Evolutionary conservation across 1,140 invertebrate species (phyloP).

Genomic region (Pseudomyrmex pallidus): DNA sequence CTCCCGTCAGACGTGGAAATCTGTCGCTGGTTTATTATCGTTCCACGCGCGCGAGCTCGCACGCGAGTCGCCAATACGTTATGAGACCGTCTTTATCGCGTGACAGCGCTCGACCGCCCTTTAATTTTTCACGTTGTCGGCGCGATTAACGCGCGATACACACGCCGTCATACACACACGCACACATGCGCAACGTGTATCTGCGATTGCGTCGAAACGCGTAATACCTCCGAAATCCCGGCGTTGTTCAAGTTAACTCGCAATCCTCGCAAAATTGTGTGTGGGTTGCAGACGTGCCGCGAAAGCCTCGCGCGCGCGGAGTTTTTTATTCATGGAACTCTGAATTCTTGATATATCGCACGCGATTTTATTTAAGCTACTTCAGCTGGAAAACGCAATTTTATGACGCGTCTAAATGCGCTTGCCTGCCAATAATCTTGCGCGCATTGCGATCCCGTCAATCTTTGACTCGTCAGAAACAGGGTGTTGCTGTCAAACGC

Average conservation of each 20-base stretch:
- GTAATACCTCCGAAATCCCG: conserved; percentile 16
- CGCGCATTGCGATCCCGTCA: background rate
- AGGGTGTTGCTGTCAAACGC: conserved; percentile 10
- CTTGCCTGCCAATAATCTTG: conserved; percentile 12
- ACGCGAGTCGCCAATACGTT: background rate
- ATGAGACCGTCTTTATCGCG: conserved; percentile 15
- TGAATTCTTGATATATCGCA: background rate
- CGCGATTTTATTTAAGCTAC: background rate
- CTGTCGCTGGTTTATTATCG: conserved; percentile 29
- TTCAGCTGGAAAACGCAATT: background rate
- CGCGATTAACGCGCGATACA: conserved; percentile 6
- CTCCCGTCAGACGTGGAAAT: background rate
- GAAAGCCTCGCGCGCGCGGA: background rate
- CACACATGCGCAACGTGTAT: background rate
- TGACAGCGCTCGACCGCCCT: background rate
- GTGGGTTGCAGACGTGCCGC: background rate
- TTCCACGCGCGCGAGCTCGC: conserved; percentile 15
- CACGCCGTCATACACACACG: background rate
- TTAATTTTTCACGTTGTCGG: conserved; percentile 38
- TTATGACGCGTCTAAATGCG: background rate
- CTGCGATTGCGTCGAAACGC: conserved; percentile 31
- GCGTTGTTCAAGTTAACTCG: conserved; percentile 14
- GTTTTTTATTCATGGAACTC: conserved; percentile 10
- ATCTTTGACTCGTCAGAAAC: background rate
- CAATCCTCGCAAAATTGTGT: conserved; percentile 44